phyloP scores from a whole-genome alignment of 2,797 vertebrate genomes.

The Notolepis coatsorum region DNA sequence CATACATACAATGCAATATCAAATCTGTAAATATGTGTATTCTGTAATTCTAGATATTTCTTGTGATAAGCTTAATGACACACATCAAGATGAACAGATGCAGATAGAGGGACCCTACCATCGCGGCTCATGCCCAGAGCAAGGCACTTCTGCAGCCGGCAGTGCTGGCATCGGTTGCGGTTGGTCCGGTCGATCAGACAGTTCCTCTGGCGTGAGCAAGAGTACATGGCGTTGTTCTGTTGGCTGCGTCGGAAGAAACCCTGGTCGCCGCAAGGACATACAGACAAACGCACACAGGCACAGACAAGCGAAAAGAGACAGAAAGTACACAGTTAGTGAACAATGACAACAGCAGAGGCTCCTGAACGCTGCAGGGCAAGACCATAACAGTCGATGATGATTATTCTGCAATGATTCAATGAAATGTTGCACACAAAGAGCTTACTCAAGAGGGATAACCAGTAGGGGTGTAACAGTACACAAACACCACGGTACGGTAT shows the following conservation, averaged over 20 bases:
- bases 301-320: not conserved
- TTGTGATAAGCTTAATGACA: constrained; percentile 1
- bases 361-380: not conserved
- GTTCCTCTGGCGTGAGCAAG: constrained; percentile 92
- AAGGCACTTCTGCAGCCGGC: constrained; percentile 94
- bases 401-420: too few relatives aligned
- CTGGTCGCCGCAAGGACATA: constrained; percentile 60
- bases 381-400: not conserved
- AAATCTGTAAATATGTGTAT: not conserved
- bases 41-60: not conserved
- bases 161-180: constrained; percentile 95
- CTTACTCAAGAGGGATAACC: too few relatives aligned
- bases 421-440: too few relatives aligned
- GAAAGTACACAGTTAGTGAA: too few relatives aligned
- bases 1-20: not conserved
- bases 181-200: constrained; percentile 94
- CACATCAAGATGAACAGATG: constrained; percentile 29
- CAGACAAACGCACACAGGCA: too few relatives aligned
- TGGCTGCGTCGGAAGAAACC: constrained; percentile 94
- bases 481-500: too few relatives aligned
- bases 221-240: constrained; percentile 94
- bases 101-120: constrained; percentile 79
- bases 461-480: too few relatives aligned
- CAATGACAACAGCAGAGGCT: constrained; percentile 1
- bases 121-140: constrained; percentile 93